Conservation (phyloP, 2,113 vertebrate genomes). For the Ahaetulla prasina region DNA sequence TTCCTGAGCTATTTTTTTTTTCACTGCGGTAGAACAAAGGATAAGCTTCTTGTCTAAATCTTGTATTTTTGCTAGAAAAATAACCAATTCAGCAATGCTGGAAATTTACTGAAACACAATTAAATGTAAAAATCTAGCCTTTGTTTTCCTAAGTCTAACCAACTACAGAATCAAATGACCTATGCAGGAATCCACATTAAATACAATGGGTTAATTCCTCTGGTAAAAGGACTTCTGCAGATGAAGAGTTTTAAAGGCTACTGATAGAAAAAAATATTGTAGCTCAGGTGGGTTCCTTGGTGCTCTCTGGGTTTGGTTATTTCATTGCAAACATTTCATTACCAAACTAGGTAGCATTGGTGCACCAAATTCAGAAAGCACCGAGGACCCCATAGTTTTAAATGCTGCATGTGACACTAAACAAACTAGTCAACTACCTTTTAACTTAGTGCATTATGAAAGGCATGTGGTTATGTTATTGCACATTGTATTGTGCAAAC, state of each 20-base stretch:
- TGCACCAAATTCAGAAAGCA: not conserved
- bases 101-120: not conserved
- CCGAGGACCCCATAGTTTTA: not conserved
- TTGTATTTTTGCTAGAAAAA: not conserved
- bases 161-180: not conserved
- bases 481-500: not conserved
- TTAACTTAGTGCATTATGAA: not conserved
- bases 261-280: not conserved
- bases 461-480: not conserved
- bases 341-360: not conserved
- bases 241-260: not conserved
- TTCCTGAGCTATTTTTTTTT: not conserved
- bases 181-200: not conserved
- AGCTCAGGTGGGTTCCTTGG: not conserved
- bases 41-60: not conserved
- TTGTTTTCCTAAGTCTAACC: not conserved
- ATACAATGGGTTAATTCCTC: not conserved
- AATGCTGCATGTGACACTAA: not conserved
- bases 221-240: not conserved
- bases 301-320: not conserved
- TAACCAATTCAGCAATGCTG: not conserved
- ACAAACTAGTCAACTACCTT: not conserved
- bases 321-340: not conserved
- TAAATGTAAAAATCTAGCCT: not conserved
- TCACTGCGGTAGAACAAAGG: not conserved